Evolutionary conservation across 2,113 vertebrate genomes (phyloP).

Genomic region (Eulemur rufifrons): DNA sequence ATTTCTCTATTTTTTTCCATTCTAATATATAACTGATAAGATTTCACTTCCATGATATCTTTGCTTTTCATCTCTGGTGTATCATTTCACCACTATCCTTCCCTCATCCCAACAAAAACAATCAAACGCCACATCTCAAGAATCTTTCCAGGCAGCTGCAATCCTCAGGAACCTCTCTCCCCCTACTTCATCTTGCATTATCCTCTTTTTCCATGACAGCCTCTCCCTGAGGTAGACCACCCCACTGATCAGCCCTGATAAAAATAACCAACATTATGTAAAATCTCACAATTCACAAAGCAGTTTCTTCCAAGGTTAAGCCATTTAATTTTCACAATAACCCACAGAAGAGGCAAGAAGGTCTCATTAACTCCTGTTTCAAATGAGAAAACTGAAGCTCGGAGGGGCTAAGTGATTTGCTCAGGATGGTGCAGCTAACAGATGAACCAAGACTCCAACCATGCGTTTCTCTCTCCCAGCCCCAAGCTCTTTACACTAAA

Average conservation of each 20-base stretch:
- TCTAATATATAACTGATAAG: background rate
- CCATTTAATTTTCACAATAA: background rate
- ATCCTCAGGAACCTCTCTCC: background rate
- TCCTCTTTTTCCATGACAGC: fast-evolving
- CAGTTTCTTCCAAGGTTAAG: background rate
- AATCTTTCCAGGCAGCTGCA: background rate
- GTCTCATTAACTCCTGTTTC: background rate
- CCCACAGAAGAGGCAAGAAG: background rate
- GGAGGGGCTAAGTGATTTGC: background rate
- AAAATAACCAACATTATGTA: background rate
- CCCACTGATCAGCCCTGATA: background rate
- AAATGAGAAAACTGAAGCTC: background rate
- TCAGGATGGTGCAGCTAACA: background rate
- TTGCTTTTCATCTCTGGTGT: background rate
- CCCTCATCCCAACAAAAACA: background rate
- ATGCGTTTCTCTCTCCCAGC: background rate
- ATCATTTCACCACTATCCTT: background rate
- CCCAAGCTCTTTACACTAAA: background rate
- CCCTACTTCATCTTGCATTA: too few species aligned
- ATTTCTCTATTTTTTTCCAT: background rate
- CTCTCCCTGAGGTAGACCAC: background rate
- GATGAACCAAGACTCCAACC: background rate
- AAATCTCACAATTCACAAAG: background rate
- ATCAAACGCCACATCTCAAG: background rate
- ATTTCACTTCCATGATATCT: background rate